Base-by-base conservation (phyloP, 2,888 invertebrate genomes). In the Tethea ocularis region DNA sequence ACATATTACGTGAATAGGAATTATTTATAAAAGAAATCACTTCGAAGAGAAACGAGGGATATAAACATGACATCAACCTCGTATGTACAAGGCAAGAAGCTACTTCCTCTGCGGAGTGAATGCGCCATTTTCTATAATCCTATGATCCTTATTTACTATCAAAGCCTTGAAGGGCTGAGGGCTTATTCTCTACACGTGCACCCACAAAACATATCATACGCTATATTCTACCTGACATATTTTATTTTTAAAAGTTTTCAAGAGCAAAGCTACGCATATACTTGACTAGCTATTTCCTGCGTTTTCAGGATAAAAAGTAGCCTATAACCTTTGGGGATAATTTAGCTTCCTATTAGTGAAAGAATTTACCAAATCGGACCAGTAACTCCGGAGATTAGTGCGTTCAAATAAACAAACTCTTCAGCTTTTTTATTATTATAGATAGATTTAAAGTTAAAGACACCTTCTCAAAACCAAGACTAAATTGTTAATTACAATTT, bases 121-220 rank as follows among this genome's bases (percentile, higher is more conserved):
- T 85, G 81, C 80, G 82, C 74, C 74, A 75, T 83, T 84, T 78
- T 77, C 82, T 80, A 84, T 89, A 87, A 89, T 87, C 87, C 80
- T 54, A 65, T 87, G 84, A 90, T 84, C 87, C 86, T 87, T 90
- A 90, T 90, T 88, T 89, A 90, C 88, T 84, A 81, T 78, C 79
- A 64, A 70, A 69, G 71, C 72, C 75, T 74, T 66, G 70, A 74
- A 76, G 72, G 80, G 75, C 75, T 67, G 65, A 64, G 68, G 75
- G 72, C 72, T 75, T 76, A 77, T 65, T 64, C 68, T 66, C 72
- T 72, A 72, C 69, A 63, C 75, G 46, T 10, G 46, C 20, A 20
- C n/a, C 71, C 64, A 58, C 71, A 69, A 69, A 62, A 74, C 71
- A 66, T 70, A 69, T 67, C 61, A 67, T 69, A 68, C 64, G 60